A percentile compares a stretch with the other conserved stretches of the same genome.
Conservation (phyloP, 2,113 vertebrate species). For the Pterocles gutturalis region DNA sequence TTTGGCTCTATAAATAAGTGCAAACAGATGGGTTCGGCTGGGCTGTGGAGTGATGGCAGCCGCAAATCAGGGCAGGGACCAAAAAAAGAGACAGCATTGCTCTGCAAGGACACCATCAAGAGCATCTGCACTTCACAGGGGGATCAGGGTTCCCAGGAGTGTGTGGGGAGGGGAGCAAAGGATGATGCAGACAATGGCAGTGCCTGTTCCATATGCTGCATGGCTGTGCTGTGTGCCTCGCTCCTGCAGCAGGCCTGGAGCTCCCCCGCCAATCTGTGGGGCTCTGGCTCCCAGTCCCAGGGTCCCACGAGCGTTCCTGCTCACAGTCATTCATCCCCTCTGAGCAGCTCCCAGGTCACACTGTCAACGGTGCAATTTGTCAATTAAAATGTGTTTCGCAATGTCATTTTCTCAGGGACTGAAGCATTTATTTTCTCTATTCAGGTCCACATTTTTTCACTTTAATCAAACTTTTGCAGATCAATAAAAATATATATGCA, state of each 20-base stretch:
- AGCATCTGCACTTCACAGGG: neutral
- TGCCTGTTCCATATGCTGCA: neutral
- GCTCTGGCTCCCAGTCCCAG: neutral
- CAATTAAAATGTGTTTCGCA: neutral
- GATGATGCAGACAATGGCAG: fast-evolving
- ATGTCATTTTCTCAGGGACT: neutral
- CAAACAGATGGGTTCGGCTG: neutral
- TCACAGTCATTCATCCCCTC: neutral
- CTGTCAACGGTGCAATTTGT: neutral
- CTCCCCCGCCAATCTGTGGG: fast-evolving
- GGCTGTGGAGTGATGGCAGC: neutral
- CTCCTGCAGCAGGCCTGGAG: neutral
- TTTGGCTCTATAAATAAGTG: neutral
- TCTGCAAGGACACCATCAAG: neutral
- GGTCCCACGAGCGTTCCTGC: neutral
- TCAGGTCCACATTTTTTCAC: neutral
- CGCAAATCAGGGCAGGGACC: neutral
- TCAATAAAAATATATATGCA: neutral
- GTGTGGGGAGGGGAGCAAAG: fast-evolving
- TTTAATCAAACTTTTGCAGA: neutral
- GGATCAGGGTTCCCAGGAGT: neutral
- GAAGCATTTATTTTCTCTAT: neutral
- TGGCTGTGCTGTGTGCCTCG: fast-evolving
- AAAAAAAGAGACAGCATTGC: neutral
- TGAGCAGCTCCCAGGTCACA: neutral